phyloP scores from a whole-genome alignment of 2,888 invertebrate genomes.

The Diaprepes abbreviatus region DNA sequence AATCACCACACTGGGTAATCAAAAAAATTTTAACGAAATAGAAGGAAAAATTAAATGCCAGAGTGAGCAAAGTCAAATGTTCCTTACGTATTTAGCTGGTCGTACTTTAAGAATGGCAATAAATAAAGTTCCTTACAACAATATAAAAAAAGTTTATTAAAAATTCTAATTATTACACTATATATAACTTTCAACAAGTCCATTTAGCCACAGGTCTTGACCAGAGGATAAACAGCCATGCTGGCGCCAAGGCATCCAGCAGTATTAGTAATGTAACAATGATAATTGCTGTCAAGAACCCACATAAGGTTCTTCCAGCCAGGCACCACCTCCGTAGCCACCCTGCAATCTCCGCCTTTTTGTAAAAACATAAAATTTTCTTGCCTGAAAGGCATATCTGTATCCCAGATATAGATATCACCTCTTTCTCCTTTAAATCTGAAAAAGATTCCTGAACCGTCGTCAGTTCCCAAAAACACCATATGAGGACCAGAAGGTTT shows the following conservation, averaged over 20 bases:
- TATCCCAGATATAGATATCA: constrained; percentile 75
- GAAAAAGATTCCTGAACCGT: constrained; percentile 73
- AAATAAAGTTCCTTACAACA: neutral
- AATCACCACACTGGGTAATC: too few relatives aligned
- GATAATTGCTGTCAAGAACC: constrained; percentile 75
- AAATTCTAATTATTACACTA: neutral
- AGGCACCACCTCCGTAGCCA: constrained; percentile 74
- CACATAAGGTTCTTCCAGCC: constrained; percentile 73
- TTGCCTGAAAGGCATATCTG: constrained; percentile 66
- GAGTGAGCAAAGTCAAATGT: too few relatives aligned
- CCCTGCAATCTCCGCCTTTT: constrained; percentile 71
- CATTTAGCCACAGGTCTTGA: constrained; percentile 43
- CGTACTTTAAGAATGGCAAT: neutral
- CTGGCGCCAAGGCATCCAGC: constrained; percentile 73
- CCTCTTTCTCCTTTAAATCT: constrained; percentile 71
- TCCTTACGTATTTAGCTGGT: too few relatives aligned
- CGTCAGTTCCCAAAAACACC: constrained; percentile 75
- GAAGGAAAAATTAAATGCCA: too few relatives aligned
- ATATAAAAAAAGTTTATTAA: neutral
- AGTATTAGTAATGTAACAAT: constrained; percentile 74
- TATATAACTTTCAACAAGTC: constrained; percentile 13
- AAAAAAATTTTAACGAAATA: too few relatives aligned
- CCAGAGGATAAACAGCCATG: constrained; percentile 44
- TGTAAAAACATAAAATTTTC: constrained; percentile 73
- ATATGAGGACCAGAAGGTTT: constrained; percentile 70